A percentile compares a stretch with the other conserved stretches of the same genome.
These are phyloP conservation scores for Acanthosepion lycidas DNA, from an alignment of 2,888 invertebrate genomes.

Conservation along the genomic window DNA sequence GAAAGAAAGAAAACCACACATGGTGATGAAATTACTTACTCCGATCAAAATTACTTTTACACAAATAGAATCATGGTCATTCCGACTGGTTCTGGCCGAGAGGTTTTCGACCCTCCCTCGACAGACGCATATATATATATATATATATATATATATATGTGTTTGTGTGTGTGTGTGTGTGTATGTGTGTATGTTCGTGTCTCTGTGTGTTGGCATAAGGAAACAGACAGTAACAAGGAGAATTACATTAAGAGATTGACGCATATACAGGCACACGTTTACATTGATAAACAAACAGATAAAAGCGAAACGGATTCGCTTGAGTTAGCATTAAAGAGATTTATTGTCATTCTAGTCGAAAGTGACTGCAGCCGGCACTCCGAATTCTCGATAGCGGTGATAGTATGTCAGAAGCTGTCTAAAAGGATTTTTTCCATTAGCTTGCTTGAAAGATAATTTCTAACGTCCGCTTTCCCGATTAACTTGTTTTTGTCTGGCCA, in stretches of 20 bases:
- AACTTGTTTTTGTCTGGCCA: neutral
- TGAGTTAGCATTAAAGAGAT: slow-evolving; percentile 33
- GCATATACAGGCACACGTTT: neutral
- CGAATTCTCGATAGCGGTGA: neutral
- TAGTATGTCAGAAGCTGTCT: slow-evolving; percentile 15
- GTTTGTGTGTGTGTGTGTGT: too few relatives aligned
- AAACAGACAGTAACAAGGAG: too few relatives aligned
- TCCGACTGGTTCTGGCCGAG: too few relatives aligned
- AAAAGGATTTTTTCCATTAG: slow-evolving; percentile 18
- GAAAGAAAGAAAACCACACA: too few relatives aligned
- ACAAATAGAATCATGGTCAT: too few relatives aligned
- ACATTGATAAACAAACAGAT: neutral
- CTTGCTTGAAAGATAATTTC: neutral
- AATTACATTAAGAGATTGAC: neutral
- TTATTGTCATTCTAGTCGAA: slow-evolving; percentile 33
- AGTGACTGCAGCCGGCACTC: slow-evolving; percentile 6
- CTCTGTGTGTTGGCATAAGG: neutral
- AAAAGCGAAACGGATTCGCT: neutral
- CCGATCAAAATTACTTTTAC: too few relatives aligned
- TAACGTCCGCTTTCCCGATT: neutral
- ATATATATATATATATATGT: too few relatives aligned
- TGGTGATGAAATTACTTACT: too few relatives aligned
- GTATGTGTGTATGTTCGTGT: too few relatives aligned
- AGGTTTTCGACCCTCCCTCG: too few relatives aligned
- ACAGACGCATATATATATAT: too few relatives aligned